These are phyloP conservation scores for Myodes glareolus DNA, from an alignment of 2,113 vertebrate species.

Conservation along the genomic window DNA sequence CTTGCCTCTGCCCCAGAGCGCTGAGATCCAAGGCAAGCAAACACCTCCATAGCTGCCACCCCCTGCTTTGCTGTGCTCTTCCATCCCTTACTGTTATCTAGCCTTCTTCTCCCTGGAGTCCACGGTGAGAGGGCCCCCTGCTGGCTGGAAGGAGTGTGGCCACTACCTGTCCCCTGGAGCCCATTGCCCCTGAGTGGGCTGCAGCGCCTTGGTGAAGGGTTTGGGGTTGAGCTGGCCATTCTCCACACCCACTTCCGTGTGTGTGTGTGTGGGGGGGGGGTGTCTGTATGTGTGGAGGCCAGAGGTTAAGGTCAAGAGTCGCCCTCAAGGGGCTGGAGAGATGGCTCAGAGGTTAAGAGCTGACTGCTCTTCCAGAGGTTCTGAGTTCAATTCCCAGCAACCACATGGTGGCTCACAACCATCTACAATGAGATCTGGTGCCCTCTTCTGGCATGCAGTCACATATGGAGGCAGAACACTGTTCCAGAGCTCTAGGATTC, in stretches of 20 bases:
- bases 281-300: background rate
- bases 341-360: too few relatives aligned
- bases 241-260: background rate
- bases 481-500: background rate
- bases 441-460: too few relatives aligned
- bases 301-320: background rate
- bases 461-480: too few relatives aligned
- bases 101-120: background rate
- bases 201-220: background rate
- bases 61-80: background rate
- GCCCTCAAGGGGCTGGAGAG: too few relatives aligned
- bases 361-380: too few relatives aligned
- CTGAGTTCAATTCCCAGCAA: too few relatives aligned
- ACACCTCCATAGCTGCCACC: background rate
- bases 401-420: too few relatives aligned
- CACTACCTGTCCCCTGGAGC: background rate
- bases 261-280: background rate
- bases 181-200: background rate
- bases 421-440: too few relatives aligned
- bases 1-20: background rate
- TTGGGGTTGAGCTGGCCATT: background rate
- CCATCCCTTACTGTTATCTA: background rate
- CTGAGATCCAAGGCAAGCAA: background rate
- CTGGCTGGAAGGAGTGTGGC: background rate
- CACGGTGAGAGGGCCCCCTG: background rate